Base-by-base conservation (phyloP, 2,797 vertebrate species). In the Cheirogaleus major region DNA sequence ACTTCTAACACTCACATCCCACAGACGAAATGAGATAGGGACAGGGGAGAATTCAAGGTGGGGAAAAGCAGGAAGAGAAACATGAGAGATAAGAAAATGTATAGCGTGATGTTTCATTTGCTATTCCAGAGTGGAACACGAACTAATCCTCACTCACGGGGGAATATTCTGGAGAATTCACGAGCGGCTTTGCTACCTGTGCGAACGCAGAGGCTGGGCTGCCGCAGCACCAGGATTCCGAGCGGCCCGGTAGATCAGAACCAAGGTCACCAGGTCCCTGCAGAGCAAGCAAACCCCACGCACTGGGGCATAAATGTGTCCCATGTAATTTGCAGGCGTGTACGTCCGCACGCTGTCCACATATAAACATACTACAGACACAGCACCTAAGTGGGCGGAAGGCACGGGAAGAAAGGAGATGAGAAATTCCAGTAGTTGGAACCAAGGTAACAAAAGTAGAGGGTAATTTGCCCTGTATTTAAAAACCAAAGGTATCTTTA, bases 401-500 rank as follows among this genome's bases (percentile, higher is more conserved):
- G 88, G 92, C 59, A 80, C 52, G 4, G 18, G 22, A 67, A 67
- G 94, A 80, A 61, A 80, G 92, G 70, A 63, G 59, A 27, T 14
- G 11, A 67, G 83, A 73, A 59, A 30, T 32, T 5, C 97, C 93
- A 95, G 96, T 96, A 97, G 97, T 89, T 93, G 97, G 96, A 97
- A 96, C 93, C 61, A 93, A 80, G 96, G 95, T 93, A 95, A 96
- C 97, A 96, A 93, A 97, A 97, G 93, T 94, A 91, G 97, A 97
- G 97, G 0, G 23, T 92, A 94, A 97, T 98, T 98, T 97, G 95
- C 93, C 97, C 96, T 98, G 96, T 97, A 97, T 97, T 98, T 98
- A 97, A 98, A 98, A 98, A 98, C 97, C 96, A 85, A 96, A 97
- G 98, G 90, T 98, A 59, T 94, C 97, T 98, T 98, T 98, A 97